Conservation (phyloP, 2,888 invertebrate species). For the Argynnis bischoffii region DNA sequence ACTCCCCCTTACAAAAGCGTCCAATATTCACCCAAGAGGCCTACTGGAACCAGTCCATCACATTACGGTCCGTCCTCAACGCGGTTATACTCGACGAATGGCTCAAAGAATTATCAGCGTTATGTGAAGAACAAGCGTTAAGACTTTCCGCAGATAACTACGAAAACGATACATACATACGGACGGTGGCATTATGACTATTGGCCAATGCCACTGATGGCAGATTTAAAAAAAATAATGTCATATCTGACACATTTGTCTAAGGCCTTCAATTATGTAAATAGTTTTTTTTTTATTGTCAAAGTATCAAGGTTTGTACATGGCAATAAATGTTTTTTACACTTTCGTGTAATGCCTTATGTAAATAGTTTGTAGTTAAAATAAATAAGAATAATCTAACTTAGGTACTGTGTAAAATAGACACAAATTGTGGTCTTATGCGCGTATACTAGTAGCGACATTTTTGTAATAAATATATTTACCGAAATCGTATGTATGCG, state of each 20-base stretch:
- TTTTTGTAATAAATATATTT: too few species aligned
- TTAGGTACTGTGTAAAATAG: too few species aligned
- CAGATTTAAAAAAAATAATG: constrained; percentile 43
- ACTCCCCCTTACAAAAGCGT: constrained; percentile 55
- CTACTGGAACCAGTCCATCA: constrained; percentile 75
- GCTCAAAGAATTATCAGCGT: constrained; percentile 96
- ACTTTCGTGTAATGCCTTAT: constrained; percentile 11
- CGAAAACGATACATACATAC: constrained; percentile 66
- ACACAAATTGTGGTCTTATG: too few species aligned
- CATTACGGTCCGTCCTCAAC: constrained; percentile 69
- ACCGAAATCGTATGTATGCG: too few species aligned
- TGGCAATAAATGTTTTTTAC: constrained; percentile 18
- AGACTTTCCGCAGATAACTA: constrained; percentile 60
- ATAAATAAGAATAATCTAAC: too few species aligned
- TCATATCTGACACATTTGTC: constrained; percentile 38
- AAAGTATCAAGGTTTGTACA: constrained; percentile 7
- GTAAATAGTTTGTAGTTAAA: constrained; percentile 2
- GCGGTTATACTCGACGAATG: constrained; percentile 97
- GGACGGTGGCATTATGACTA: constrained; percentile 75
- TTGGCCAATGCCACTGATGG: constrained; percentile 54
- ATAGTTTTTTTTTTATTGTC: constrained; percentile 1
- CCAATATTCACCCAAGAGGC: constrained; percentile 68
- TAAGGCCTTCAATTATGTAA: constrained; percentile 19
- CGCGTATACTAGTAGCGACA: too few species aligned
- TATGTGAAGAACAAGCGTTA: constrained; percentile 96